phyloP scores from a whole-genome alignment of 1,140 invertebrate species.

The Microplitis mediator region DNA sequence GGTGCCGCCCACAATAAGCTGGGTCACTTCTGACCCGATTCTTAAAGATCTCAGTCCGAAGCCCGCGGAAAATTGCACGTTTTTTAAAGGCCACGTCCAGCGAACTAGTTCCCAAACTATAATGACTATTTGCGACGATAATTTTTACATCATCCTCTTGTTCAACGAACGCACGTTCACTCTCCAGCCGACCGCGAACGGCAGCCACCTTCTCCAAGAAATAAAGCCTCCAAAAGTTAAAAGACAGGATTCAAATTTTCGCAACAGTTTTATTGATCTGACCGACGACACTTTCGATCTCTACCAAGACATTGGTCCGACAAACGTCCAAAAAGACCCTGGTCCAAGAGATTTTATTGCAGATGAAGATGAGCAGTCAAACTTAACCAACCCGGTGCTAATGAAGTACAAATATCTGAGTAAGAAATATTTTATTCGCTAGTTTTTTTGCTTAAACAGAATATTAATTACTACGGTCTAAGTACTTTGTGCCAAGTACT shows the following conservation, averaged over 20 bases:
- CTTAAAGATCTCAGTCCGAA: not conserved
- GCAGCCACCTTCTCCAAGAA: constrained; percentile 44
- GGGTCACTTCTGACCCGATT: not conserved
- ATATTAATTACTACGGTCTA: too few species aligned
- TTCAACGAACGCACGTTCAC: constrained; percentile 48
- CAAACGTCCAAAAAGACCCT: too few species aligned
- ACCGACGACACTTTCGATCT: too few species aligned
- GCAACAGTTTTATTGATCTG: too few species aligned
- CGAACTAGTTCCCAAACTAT: constrained; percentile 43
- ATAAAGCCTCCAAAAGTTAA: not conserved
- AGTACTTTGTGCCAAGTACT: too few species aligned
- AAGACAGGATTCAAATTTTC: not conserved
- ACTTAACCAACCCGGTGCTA: too few species aligned
- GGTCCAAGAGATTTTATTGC: too few species aligned
- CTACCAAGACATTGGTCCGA: too few species aligned
- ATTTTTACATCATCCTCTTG: constrained; percentile 54
- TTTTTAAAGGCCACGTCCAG: constrained; percentile 36
- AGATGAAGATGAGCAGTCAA: too few species aligned
- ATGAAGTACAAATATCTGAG: too few species aligned
- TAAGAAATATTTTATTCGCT: too few species aligned
- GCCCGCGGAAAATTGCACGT: constrained; percentile 32
- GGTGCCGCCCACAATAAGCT: constrained; percentile 25
- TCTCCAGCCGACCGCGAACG: constrained; percentile 50
- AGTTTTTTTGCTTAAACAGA: too few species aligned
- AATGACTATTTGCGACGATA: constrained; percentile 54